Percentiles rank a stretch among this genome's conserved stretches.
phyloP scores from a whole-genome alignment of 2,888 invertebrate species.

The Cheilosia vulpina region DNA sequence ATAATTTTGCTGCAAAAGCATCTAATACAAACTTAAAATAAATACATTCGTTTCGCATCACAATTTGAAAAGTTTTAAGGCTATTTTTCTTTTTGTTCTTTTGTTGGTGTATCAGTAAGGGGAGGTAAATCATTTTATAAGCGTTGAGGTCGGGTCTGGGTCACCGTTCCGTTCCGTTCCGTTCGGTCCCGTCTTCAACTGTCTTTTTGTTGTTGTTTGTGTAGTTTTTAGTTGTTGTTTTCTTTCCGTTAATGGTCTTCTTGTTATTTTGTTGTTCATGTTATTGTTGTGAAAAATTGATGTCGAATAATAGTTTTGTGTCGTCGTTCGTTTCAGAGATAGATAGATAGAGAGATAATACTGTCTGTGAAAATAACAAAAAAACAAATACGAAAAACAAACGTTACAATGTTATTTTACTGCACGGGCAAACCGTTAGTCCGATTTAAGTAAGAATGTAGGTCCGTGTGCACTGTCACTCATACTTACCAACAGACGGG shows the following conservation, averaged over 20 bases:
- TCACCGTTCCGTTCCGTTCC: slow-evolving; percentile 62
- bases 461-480: slow-evolving; percentile 33
- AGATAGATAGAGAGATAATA: slow-evolving; percentile 41
- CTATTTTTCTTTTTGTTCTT: slow-evolving; percentile 13
- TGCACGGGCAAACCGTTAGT: slow-evolving; percentile 24
- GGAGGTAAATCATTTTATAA: slow-evolving; percentile 25
- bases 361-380: slow-evolving; percentile 67
- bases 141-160: slow-evolving; percentile 66
- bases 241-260: slow-evolving; percentile 53
- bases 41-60: slow-evolving; percentile 58
- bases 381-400: slow-evolving; percentile 53
- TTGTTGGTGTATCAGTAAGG: slow-evolving; percentile 24
- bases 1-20: slow-evolving; percentile 8
- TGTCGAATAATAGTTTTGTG: slow-evolving; percentile 54
- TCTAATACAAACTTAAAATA: slow-evolving; percentile 42
- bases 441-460: slow-evolving; percentile 10
- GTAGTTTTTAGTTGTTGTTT: slow-evolving; percentile 27
- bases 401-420: slow-evolving; percentile 39
- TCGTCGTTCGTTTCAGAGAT: slow-evolving; percentile 58
- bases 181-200: slow-evolving; percentile 55
- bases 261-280: slow-evolving; percentile 45
- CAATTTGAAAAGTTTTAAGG: slow-evolving; percentile 28
- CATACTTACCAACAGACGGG: slow-evolving; percentile 52
- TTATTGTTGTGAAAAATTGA: slow-evolving; percentile 54
- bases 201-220: slow-evolving; percentile 54